Evolutionary conservation across 2,113 vertebrate species (phyloP).

Genomic region (Physeter macrocephalus): DNA sequence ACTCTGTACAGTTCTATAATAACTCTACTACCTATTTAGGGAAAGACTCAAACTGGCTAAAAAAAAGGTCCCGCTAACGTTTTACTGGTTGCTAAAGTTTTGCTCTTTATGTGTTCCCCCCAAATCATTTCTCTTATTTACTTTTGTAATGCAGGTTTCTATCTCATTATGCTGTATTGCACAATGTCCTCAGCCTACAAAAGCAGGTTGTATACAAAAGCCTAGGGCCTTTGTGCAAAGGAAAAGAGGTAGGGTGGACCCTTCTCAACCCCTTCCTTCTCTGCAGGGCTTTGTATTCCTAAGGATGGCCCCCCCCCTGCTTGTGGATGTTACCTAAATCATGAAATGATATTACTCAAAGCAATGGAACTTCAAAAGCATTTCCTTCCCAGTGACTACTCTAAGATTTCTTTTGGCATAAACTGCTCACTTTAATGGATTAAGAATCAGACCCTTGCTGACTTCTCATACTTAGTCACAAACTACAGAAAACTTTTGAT

Average conservation of each 20-base stretch:
- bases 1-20: neutral
- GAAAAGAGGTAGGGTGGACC: conserved; percentile 69
- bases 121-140: conserved; percentile 32
- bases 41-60: neutral
- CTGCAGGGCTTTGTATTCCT: conserved; percentile 72
- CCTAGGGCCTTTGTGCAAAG: conserved; percentile 62
- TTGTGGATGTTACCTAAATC: conserved; percentile 60
- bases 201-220: conserved; percentile 65
- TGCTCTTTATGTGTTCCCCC: neutral
- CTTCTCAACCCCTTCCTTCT: conserved; percentile 71
- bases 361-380: conserved; percentile 47
- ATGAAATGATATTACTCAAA: conserved; percentile 57
- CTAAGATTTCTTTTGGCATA: conserved; percentile 42
- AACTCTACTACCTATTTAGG: neutral
- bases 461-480: conserved; percentile 35
- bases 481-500: neutral
- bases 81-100: neutral
- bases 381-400: conserved; percentile 46
- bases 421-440: conserved; percentile 6
- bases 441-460: conserved; percentile 35
- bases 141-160: conserved; percentile 40
- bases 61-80: neutral
- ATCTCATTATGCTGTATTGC: conserved; percentile 10
- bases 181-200: conserved; percentile 61
- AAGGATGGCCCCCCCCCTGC: conserved; percentile 63